A percentile compares a stretch with the other conserved stretches of the same genome.
These are phyloP conservation scores for Alitta virens DNA, from an alignment of 2,888 invertebrate species.

Conservation along the genomic window DNA sequence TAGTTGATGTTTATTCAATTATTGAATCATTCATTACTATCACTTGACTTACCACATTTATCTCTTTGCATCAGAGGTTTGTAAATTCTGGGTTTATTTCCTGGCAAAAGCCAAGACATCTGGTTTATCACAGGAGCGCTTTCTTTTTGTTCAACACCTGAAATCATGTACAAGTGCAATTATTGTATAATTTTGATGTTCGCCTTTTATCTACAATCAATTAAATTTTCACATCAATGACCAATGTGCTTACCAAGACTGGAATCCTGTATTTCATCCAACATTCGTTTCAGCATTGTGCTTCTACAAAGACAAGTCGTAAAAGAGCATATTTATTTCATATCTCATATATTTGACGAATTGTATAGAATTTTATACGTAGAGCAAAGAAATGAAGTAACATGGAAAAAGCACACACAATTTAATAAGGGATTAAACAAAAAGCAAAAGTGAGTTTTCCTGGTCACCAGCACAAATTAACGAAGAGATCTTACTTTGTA, in stretches of 20 bases:
- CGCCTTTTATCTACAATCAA: not conserved
- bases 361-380: too few species aligned
- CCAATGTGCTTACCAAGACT: constrained; percentile 36
- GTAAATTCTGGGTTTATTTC: constrained; percentile 70
- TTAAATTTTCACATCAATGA: not conserved
- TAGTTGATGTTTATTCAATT: not conserved
- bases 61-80: constrained; percentile 72
- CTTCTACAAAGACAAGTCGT: constrained; percentile 52
- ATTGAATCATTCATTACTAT: not conserved
- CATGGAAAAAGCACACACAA: too few species aligned
- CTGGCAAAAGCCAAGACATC: constrained; percentile 66
- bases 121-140: constrained; percentile 54
- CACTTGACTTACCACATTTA: constrained; percentile 72
- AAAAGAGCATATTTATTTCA: too few species aligned
- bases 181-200: too few species aligned
- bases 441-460: too few species aligned
- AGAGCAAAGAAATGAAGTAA: not conserved
- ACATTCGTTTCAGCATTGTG: constrained; percentile 58
- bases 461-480: not conserved
- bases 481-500: constrained; percentile 66
- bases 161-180: too few species aligned
- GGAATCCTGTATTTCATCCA: constrained; percentile 56
- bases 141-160: not conserved
- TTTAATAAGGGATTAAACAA: too few species aligned
- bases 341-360: too few species aligned